A percentile compares a stretch with the other conserved stretches of the same genome.
phyloP scores from a whole-genome alignment of 2,113 vertebrate genomes.

The Platanista minor region DNA sequence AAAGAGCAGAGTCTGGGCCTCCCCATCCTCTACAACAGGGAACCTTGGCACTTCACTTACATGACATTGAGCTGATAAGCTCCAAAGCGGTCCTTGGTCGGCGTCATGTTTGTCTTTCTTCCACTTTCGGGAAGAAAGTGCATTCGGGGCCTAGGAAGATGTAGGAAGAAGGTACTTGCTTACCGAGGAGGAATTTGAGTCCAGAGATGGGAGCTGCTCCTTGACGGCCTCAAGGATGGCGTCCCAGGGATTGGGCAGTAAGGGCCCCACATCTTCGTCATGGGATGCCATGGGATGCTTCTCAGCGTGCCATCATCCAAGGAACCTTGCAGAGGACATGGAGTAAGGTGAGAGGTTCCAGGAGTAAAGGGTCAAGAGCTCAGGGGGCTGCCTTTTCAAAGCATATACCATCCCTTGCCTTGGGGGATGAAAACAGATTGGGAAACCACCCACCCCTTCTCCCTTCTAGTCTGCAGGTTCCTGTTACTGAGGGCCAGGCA shows the following conservation, averaged over 20 bases:
- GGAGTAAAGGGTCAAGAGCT: not conserved
- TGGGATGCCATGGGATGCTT: conserved; percentile 72
- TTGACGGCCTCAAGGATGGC: conserved; percentile 79
- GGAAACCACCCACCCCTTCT: not conserved
- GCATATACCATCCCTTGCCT: not conserved
- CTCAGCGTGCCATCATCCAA: conserved; percentile 8
- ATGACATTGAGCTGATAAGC: not conserved
- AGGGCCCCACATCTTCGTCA: not conserved
- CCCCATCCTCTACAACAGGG: no score
- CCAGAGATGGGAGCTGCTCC: conserved; percentile 82
- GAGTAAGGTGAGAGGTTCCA: not conserved
- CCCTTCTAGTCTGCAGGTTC: not conserved
- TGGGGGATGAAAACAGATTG: not conserved
- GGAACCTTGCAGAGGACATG: not conserved
- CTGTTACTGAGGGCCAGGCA: not conserved
- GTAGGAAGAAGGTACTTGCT: conserved; percentile 41
- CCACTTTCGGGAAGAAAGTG: not conserved
- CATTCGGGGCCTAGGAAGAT: not conserved
- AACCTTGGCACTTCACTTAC: not conserved
- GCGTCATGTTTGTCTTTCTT: not conserved
- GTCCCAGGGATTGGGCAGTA: not conserved
- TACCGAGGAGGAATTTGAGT: conserved; percentile 80
- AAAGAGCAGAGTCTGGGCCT: not conserved
- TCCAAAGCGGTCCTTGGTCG: not conserved
- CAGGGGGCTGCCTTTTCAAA: not conserved